Base-by-base conservation (phyloP, 2,888 invertebrate genomes). In the Catocala fraxini region DNA sequence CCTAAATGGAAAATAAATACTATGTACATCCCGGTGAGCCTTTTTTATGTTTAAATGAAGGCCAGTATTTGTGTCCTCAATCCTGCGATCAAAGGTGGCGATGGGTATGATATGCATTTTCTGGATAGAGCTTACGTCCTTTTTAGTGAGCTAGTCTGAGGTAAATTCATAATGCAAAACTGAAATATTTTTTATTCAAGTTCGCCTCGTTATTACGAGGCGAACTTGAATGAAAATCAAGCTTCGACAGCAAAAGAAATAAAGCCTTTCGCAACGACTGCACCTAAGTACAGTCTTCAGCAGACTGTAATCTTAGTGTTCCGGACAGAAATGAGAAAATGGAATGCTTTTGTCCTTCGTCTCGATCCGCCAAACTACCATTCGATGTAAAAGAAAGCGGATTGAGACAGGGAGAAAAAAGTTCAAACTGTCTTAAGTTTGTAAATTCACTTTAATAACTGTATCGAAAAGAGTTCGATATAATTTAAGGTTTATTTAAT, bases 331-430 rank as follows among this genome's bases (percentile, higher is more conserved):
- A 68, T 72, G 51, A 60, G 62, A 62, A 68, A 60, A 65, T 42
- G 51, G 11, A 60, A 57, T 15, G 52, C 46, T 47, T 70, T 67
- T 59, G 61, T 67, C 43, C 43, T n/a, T 25, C 48, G 34, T 56
- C 35, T 64, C 71, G 59, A 69, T 75, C 57, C 62, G 11, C 25
- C 25, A 51, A 60, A 63, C 56, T 68, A 73, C 56, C 63, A 46
- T 68, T 49, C 45, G 43, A 57, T 56, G 41, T 48, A 43, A 62
- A 56, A 49, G 5, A 39, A 54, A 11, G 33, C 15, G 15, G 48
- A 13, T 47, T 41, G 13, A 11, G 52, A 52, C 52, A 58, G 52
- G 11, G 13, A 33, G 39, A 15, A 25, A 49, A 43, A 59, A 54
- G 34, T 49, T 59, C 1, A 5, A 55, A 34, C 49, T 55, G 33